Conservation (phyloP, 2,888 invertebrate species). For the Tenthredo distinguenda region DNA sequence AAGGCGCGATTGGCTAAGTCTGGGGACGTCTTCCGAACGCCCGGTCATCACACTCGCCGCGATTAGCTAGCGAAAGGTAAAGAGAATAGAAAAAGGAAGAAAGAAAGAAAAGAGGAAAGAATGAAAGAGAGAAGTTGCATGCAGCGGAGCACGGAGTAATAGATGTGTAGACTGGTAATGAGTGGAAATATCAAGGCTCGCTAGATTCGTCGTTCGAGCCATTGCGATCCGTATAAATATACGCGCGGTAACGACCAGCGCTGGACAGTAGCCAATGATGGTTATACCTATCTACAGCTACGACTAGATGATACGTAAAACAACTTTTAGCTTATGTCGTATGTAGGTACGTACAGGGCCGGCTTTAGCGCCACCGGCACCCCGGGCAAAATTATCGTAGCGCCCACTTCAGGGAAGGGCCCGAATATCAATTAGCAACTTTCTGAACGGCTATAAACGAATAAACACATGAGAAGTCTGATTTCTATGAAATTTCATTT, state of each 20-base stretch:
- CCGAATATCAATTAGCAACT: conserved; percentile 1
- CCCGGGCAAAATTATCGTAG: conserved; percentile 6
- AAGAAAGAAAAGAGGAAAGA: not conserved
- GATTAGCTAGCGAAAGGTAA: not conserved
- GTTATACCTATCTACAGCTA: not conserved
- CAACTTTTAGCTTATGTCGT: not conserved
- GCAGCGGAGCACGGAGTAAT: not conserved
- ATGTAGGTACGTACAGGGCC: not conserved
- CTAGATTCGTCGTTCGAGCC: conserved; percentile 61
- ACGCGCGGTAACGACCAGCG: conserved; percentile 61
- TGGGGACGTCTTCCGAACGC: not conserved
- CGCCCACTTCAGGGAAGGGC: not conserved
- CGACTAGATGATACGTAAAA: not conserved
- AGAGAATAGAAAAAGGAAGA: not conserved
- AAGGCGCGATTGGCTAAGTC: not conserved
- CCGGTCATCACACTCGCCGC: conserved; percentile 15
- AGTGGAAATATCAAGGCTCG: conserved; percentile 30
- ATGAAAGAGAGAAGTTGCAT: not conserved
- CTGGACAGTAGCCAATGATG: conserved; percentile 66
- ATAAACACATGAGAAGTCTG: not conserved
- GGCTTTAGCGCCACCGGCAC: not conserved
- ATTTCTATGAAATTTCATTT: not conserved
- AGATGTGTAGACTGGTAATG: not conserved
- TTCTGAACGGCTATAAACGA: conserved; percentile 7
- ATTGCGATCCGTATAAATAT: conserved; percentile 66